A percentile compares a stretch with the other conserved stretches of the same genome.
These are phyloP conservation scores for Scortum barcoo DNA, from an alignment of 2,113 vertebrate genomes.

Conservation along the genomic window DNA sequence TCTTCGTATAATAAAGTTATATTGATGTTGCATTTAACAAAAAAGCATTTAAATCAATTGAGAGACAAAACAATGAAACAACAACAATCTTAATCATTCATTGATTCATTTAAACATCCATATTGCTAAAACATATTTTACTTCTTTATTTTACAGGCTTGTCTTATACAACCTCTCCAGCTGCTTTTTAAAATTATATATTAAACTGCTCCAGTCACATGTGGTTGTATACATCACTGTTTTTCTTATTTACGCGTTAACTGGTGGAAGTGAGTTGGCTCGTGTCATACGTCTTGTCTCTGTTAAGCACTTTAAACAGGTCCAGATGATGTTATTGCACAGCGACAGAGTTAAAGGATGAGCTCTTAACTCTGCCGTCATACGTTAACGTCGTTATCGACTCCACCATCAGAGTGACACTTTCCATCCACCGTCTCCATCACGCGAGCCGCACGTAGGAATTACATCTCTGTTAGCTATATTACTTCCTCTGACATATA, in stretches of 20 bases:
- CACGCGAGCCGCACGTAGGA: background rate
- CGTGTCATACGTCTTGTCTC: slow-evolving; percentile 11
- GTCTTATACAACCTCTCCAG: too few relatives aligned
- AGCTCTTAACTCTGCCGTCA: slow-evolving; percentile 10
- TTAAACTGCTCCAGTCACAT: too few relatives aligned
- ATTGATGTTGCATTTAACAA: too few relatives aligned
- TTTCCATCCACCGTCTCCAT: slow-evolving; percentile 31
- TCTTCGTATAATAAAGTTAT: too few relatives aligned
- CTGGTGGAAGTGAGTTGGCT: background rate
- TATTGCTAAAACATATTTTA: too few relatives aligned
- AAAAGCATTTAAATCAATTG: too few relatives aligned
- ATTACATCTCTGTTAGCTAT: background rate
- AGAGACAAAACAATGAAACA: too few relatives aligned
- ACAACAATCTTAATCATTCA: too few relatives aligned
- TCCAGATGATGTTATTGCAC: slow-evolving; percentile 30
- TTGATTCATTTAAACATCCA: too few relatives aligned
- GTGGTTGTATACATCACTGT: too few relatives aligned
- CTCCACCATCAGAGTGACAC: slow-evolving; percentile 36
- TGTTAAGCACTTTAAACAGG: slow-evolving; percentile 6
- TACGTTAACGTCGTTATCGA: slow-evolving; percentile 46
- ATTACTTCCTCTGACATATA: slow-evolving; percentile 14
- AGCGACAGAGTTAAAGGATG: slow-evolving; percentile 10
- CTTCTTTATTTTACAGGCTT: too few relatives aligned
- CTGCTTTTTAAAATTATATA: too few relatives aligned
- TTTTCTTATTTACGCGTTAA: background rate